Conservation (phyloP, 2,113 vertebrate species). For the Rhineura floridana region DNA sequence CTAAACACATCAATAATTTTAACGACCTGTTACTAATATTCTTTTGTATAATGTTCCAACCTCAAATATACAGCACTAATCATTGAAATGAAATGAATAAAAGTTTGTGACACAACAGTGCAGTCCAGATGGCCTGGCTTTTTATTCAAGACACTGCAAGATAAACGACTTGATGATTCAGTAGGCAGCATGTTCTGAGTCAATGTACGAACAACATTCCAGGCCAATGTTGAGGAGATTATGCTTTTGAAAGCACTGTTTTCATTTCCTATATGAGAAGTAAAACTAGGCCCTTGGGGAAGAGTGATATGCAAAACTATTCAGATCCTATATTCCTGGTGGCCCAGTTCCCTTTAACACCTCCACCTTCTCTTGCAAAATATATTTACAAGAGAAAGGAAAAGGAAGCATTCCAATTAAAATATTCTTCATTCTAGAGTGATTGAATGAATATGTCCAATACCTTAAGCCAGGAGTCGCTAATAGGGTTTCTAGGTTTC, state of each 20-base stretch:
- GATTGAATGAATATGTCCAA: neutral
- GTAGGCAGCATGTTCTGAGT: neutral
- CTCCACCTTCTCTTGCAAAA: neutral
- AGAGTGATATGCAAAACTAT: neutral
- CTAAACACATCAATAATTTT: slow-evolving; percentile 25
- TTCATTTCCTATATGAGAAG: neutral
- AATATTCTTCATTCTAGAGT: neutral
- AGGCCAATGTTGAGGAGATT: neutral
- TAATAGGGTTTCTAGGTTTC: too few species aligned
- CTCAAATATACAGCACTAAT: neutral
- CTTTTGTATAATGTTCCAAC: slow-evolving; percentile 8
- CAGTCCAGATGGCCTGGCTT: neutral
- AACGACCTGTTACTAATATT: neutral
- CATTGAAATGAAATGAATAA: neutral
- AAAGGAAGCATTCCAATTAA: neutral
- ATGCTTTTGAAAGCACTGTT: neutral
- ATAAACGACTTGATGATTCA: neutral
- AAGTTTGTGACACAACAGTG: neutral
- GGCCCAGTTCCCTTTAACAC: neutral
- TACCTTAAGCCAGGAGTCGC: too few species aligned
- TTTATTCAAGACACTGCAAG: neutral
- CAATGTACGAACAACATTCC: neutral
- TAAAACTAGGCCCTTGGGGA: neutral
- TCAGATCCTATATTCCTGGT: neutral
- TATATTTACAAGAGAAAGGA: neutral